phyloP scores from a whole-genome alignment of 2,113 vertebrate genomes.

The Syngnathoides biaculeatus region DNA sequence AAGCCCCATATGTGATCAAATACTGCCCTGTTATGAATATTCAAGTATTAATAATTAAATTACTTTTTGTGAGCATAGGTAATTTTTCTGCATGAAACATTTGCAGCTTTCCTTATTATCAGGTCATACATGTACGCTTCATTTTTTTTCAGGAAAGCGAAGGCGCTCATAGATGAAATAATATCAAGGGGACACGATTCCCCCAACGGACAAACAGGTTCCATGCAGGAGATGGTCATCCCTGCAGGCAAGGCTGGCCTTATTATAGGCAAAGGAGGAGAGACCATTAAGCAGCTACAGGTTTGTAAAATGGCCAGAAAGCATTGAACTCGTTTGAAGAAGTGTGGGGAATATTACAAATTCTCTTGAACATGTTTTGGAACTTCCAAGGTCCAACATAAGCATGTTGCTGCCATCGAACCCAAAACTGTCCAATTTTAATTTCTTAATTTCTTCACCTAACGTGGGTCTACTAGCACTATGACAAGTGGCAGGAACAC shows the following conservation, averaged over 20 bases:
- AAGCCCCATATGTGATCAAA: too few species aligned
- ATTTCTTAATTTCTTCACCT: background rate
- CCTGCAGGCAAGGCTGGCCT: constrained; percentile 89
- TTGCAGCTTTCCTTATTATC: too few species aligned
- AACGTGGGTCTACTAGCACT: background rate
- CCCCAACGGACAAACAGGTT: constrained; percentile 80
- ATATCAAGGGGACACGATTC: constrained; percentile 85
- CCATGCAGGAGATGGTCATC: constrained; percentile 91
- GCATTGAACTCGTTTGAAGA: background rate
- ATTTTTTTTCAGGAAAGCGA: constrained; percentile 77
- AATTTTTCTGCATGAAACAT: background rate
- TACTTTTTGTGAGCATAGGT: too few species aligned
- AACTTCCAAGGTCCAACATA: background rate
- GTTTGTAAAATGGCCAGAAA: constrained; percentile 31
- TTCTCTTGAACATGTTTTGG: background rate
- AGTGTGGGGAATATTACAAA: background rate
- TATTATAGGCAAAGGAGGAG: constrained; percentile 90
- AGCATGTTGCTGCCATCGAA: background rate
- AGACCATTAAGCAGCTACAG: constrained; percentile 92
- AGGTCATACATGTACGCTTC: background rate
- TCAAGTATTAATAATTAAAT: too few species aligned
- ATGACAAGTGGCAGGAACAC: background rate
- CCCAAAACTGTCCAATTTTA: background rate
- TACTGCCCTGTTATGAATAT: too few species aligned
- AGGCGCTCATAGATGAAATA: constrained; percentile 86